Evolutionary conservation across 2,113 vertebrate genomes (phyloP), one percentile per base, ranked within the genome.

Genomic region (Suricata suricatta): DNA sequence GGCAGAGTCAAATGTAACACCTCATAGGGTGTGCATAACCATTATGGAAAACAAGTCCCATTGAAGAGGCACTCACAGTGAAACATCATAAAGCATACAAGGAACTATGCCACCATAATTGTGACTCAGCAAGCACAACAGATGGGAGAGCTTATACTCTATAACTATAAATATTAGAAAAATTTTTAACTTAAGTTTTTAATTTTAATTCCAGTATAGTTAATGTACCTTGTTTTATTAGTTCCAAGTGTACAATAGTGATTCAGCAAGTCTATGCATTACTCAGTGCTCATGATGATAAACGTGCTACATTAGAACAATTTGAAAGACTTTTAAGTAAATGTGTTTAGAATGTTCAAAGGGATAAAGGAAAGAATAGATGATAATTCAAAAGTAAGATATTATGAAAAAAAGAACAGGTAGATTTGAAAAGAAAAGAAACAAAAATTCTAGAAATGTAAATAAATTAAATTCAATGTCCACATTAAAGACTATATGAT

Each of bases 311-410:
- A 68, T 79, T 35, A 86, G 21, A 91, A 9, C 29, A 87, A 93
- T 72, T 47, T 72, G 47, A 95, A 95, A 64, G 2, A 60, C 25
- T 87, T 88, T 87, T 71, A 88, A 72, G 90, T 79, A 84, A 90
- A 44, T 76, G 9, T 63, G 47, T 72, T 90, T 93, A 80, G 79
- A 71, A 66, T 87, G 15, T 71, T 90, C 57, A 52, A 68, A 82
- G 31, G 80, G 47, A 85, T 52, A 91, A 94, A 19, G 15, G 9
- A 82, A 83, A 90, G 17, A 80, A 35, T 14, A 74, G 50, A 68
- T 31, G 52, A 1, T 3, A 84, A 88, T 60, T 54, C 3, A 63
- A 92, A 96, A 95, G 3, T 60, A 66, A 85, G 77, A 71, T 88
- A 47, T 52, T 81, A 35, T 31, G 13, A 50, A 77, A 92, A 93